phyloP scores from a whole-genome alignment of 2,113 vertebrate genomes.

The Vimba vimba region DNA sequence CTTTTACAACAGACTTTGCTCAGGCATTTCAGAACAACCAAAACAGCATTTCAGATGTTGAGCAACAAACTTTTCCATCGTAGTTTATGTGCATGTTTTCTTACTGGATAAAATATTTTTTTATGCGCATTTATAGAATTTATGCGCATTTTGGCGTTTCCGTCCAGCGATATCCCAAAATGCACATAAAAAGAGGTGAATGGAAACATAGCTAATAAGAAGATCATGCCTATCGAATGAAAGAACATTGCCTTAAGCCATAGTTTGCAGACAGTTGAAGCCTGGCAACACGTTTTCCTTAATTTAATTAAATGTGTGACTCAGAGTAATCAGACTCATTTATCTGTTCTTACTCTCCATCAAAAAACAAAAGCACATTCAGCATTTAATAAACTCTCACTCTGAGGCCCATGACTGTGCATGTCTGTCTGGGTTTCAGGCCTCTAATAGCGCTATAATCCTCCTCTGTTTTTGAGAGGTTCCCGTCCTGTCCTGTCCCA shows the following conservation, averaged over 20 bases:
- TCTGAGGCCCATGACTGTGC: slow-evolving; percentile 21
- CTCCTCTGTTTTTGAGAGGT: slow-evolving; percentile 36
- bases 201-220: not conserved
- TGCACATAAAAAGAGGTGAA: no score
- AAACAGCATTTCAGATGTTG: no score
- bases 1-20: no score
- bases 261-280: slow-evolving; percentile 60
- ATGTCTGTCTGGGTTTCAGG: slow-evolving; percentile 7
- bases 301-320: slow-evolving; percentile 59
- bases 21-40: no score
- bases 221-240: not conserved
- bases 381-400: slow-evolving; percentile 25
- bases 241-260: slow-evolving; percentile 51
- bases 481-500: slow-evolving; percentile 74
- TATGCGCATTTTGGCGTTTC: no score
- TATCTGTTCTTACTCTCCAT: slow-evolving; percentile 2
- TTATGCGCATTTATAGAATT: no score
- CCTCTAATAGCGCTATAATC: slow-evolving; percentile 45
- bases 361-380: slow-evolving; percentile 16
- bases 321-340: slow-evolving; percentile 39
- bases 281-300: slow-evolving; percentile 43
- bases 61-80: no score
- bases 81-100: no score
- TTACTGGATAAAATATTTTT: no score
- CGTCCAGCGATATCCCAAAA: no score